These are phyloP conservation scores for Stegostoma tigrinum DNA, from an alignment of 2,113 vertebrate species.

Conservation along the genomic window DNA sequence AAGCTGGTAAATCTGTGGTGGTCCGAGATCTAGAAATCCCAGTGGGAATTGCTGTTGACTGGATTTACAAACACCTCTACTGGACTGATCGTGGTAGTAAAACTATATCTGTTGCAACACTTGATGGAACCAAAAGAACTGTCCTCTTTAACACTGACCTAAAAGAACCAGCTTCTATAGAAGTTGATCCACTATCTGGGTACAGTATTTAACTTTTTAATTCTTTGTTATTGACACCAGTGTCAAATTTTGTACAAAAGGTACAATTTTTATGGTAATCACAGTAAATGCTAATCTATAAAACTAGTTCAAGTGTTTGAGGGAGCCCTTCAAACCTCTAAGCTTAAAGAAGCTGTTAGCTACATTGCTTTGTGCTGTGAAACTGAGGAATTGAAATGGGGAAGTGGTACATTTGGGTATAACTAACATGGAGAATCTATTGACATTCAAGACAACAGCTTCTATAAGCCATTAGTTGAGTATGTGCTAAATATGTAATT, in stretches of 20 bases:
- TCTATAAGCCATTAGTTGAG: background rate
- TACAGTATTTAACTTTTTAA: background rate
- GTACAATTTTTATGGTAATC: background rate
- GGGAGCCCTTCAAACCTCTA: background rate
- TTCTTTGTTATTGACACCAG: background rate
- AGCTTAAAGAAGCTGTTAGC: background rate
- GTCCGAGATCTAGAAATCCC: background rate
- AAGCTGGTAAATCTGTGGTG: background rate
- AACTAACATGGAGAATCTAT: background rate
- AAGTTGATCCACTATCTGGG: constrained; percentile 36
- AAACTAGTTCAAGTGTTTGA: background rate
- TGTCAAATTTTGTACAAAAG: background rate
- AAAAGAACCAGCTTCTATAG: constrained; percentile 30
- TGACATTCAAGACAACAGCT: background rate
- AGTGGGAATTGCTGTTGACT: constrained; percentile 33
- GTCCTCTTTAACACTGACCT: constrained; percentile 29
- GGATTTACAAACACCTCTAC: constrained; percentile 35
- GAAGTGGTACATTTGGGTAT: background rate
- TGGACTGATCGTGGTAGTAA: constrained; percentile 33
- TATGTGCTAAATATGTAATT: too few species aligned
- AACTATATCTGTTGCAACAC: background rate
- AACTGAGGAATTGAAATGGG: background rate
- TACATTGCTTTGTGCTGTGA: background rate
- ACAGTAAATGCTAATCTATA: background rate
- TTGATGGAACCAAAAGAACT: constrained; percentile 17